phyloP scores from a whole-genome alignment of 2,113 vertebrate genomes.

The Theristicus caerulescens region DNA sequence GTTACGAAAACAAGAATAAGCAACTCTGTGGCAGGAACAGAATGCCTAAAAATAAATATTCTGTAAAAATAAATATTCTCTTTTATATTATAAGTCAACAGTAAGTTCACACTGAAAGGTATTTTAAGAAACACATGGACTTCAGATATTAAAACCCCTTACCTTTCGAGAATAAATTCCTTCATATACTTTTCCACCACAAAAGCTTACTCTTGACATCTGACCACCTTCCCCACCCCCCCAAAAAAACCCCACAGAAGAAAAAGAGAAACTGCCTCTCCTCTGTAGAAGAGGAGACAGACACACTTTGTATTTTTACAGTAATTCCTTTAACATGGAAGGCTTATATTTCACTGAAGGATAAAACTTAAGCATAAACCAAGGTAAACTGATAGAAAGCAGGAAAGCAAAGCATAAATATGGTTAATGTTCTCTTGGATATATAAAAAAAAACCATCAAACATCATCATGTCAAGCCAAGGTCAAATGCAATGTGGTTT shows the following conservation, averaged over 20 bases:
- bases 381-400: neutral
- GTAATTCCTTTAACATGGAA: neutral
- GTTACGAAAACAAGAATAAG: conserved; percentile 28
- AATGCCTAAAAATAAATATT: conserved; percentile 9
- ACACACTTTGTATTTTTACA: neutral
- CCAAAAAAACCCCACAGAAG: neutral
- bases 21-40: neutral
- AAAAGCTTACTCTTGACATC: neutral
- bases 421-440: neutral
- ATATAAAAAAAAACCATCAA: neutral
- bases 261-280: neutral
- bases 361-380: neutral
- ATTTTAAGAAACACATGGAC: neutral
- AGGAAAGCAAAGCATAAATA: neutral
- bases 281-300: neutral
- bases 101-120: neutral
- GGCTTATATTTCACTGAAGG: neutral
- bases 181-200: neutral
- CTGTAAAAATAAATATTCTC: neutral
- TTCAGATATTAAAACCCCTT: neutral
- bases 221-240: neutral
- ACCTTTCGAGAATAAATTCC: neutral
- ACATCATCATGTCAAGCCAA: neutral
- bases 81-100: neutral
- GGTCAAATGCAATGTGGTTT: neutral